A percentile compares a stretch with the other conserved stretches of the same genome.
Evolutionary conservation across 92 coral and sea anemone species (phyloP).

Genomic region (Scolanthus callimorphus): DNA sequence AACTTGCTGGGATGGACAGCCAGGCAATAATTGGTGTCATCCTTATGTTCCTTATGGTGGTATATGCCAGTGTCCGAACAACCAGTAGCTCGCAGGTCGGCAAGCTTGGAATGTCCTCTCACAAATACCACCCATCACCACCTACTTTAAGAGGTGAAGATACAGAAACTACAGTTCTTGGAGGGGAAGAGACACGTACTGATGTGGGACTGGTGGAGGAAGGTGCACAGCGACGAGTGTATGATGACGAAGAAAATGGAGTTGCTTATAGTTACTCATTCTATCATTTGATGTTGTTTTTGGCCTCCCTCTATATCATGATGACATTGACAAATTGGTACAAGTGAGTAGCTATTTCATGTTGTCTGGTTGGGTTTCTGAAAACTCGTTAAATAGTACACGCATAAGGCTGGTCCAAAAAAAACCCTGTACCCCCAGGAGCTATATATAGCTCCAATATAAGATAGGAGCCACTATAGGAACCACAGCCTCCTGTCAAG

Average conservation of each 20-base stretch:
- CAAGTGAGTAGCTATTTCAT: slow-evolving; percentile 61
- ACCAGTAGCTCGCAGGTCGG: slow-evolving; percentile 83
- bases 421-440: too few relatives aligned
- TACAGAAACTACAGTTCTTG: slow-evolving; percentile 56
- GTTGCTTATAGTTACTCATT: slow-evolving; percentile 87
- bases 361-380: too few relatives aligned
- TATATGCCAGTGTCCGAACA: slow-evolving; percentile 73
- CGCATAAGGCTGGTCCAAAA: too few relatives aligned
- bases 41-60: slow-evolving; percentile 79
- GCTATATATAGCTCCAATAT: too few relatives aligned
- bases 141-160: slow-evolving; percentile 18
- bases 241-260: slow-evolving; percentile 66
- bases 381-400: too few relatives aligned
- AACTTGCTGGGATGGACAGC: slow-evolving; percentile 64
- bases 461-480: too few relatives aligned
- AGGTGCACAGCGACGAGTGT: slow-evolving; percentile 40
- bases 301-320: slow-evolving; percentile 80
- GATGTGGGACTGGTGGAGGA: slow-evolving; percentile 60
- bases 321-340: slow-evolving; percentile 90
- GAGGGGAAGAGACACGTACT: slow-evolving; percentile 25
- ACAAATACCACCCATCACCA: slow-evolving; percentile 1
- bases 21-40: slow-evolving; percentile 73
- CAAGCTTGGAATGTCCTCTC: slow-evolving; percentile 42
- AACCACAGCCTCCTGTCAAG: too few relatives aligned
- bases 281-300: slow-evolving; percentile 73